These are phyloP conservation scores for Lasioglossum malachurum DNA, from an alignment of 2,888 invertebrate genomes.

Conservation along the genomic window DNA sequence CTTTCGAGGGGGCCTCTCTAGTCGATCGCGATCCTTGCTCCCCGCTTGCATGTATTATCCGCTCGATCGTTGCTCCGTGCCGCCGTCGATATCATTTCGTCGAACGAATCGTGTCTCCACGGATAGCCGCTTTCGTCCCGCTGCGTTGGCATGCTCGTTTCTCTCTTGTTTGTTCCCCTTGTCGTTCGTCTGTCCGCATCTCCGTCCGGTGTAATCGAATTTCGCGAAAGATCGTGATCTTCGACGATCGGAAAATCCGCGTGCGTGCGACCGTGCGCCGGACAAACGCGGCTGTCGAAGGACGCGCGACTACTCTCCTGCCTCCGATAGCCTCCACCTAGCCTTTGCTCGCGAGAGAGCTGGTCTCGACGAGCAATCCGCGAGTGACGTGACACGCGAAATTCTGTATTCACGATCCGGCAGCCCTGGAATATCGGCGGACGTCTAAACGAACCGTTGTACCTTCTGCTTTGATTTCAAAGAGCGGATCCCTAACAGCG, in stretches of 20 bases:
- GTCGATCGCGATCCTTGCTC: not conserved
- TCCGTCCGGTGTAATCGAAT: not conserved
- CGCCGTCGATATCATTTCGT: not conserved
- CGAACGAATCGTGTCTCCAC: not conserved
- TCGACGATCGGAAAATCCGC: conserved; percentile 22
- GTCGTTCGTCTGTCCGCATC: not conserved
- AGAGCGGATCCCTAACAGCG: conserved; percentile 78
- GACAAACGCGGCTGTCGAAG: conserved; percentile 69
- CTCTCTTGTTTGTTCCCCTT: not conserved
- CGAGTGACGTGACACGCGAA: conserved; percentile 80
- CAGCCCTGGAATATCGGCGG: conserved; percentile 74
- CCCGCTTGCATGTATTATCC: not conserved
- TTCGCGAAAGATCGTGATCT: not conserved
- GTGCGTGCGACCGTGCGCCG: conserved; percentile 55
- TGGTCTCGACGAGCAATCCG: conserved; percentile 66
- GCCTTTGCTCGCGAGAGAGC: conserved; percentile 53
- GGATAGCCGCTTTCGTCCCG: not conserved
- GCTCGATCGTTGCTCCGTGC: not conserved
- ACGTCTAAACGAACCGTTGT: conserved; percentile 79
- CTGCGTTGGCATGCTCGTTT: not conserved
- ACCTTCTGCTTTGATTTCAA: conserved; percentile 82
- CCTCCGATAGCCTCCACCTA: conserved; percentile 46
- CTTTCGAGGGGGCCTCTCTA: no score
- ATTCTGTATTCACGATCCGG: conserved; percentile 75
- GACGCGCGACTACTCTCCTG: conserved; percentile 55